Percentiles rank a stretch among this genome's conserved stretches.
Conservation (phyloP, 1,140 invertebrate species). For the Cardiocondyla obscurior region DNA sequence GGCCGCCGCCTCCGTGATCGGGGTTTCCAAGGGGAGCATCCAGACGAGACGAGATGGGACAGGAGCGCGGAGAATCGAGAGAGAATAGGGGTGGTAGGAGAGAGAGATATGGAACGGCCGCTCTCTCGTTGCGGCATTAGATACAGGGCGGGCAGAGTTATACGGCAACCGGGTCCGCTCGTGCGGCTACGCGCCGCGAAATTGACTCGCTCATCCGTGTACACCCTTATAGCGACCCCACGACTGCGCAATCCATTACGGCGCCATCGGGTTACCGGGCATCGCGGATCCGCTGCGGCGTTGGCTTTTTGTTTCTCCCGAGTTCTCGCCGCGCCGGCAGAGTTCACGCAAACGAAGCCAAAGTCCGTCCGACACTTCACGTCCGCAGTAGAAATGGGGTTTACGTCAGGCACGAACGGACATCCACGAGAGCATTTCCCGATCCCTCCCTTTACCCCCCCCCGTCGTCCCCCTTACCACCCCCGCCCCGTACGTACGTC, state of each 20-base stretch:
- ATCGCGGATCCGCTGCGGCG: slow-evolving; percentile 38
- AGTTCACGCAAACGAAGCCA: slow-evolving; percentile 55
- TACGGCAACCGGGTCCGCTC: slow-evolving; percentile 47
- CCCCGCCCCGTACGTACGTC: not conserved
- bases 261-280: slow-evolving; percentile 45
- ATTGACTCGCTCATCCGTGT: slow-evolving; percentile 57
- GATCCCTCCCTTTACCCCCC: not conserved
- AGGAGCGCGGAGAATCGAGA: slow-evolving; percentile 10
- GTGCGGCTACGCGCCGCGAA: slow-evolving; percentile 54
- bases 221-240: slow-evolving; percentile 53
- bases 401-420: slow-evolving; percentile 54
- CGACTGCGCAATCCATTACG: slow-evolving; percentile 56
- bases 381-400: slow-evolving; percentile 52
- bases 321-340: slow-evolving; percentile 47
- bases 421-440: slow-evolving; percentile 49
- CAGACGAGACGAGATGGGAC: slow-evolving; percentile 55
- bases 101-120: slow-evolving; percentile 36
- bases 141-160: slow-evolving; percentile 47
- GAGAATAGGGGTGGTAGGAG: not conserved
- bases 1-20: slow-evolving; percentile 52
- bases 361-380: slow-evolving; percentile 55
- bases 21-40: slow-evolving; percentile 51
- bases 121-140: slow-evolving; percentile 54
- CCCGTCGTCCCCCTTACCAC: not conserved
- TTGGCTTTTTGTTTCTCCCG: slow-evolving; percentile 47